Conservation (phyloP, 2,797 vertebrate species). For the Sebastes melanostomus region DNA sequence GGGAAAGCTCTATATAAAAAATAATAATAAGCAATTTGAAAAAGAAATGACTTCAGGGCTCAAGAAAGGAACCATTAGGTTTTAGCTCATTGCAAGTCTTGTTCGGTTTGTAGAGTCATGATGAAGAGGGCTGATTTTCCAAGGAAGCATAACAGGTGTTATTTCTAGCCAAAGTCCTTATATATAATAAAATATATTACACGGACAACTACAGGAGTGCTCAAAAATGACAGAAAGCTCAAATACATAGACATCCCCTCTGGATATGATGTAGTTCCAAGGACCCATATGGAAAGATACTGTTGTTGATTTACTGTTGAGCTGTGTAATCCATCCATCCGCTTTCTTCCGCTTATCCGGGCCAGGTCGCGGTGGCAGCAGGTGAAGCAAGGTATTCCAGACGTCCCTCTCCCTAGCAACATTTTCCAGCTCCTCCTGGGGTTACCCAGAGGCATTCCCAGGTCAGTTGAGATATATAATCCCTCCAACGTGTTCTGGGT, state of each 20-base stretch:
- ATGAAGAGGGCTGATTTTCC: constrained; percentile 6
- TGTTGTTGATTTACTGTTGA: constrained; percentile 8
- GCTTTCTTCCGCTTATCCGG: not conserved
- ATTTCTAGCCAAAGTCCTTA: not conserved
- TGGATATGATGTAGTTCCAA: not conserved
- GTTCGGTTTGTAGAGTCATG: constrained; percentile 26
- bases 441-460: not conserved
- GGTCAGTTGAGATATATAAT: not conserved
- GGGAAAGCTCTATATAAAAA: constrained; percentile 63
- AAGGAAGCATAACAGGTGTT: not conserved
- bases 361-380: not conserved
- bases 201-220: not conserved
- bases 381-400: not conserved
- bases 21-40: constrained; percentile 53
- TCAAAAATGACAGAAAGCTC: not conserved
- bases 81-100: constrained; percentile 25
- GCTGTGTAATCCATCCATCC: not conserved
- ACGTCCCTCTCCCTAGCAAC: not conserved
- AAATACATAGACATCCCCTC: not conserved
- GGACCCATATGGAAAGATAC: not conserved
- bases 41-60: constrained; percentile 51
- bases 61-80: constrained; percentile 27
- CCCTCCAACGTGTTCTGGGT: not conserved
- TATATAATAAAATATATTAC: not conserved
- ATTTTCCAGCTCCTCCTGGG: not conserved